A percentile compares a stretch with the other conserved stretches of the same genome.
Conservation (phyloP, 2,797 vertebrate genomes). For the Allobates femoralis region DNA sequence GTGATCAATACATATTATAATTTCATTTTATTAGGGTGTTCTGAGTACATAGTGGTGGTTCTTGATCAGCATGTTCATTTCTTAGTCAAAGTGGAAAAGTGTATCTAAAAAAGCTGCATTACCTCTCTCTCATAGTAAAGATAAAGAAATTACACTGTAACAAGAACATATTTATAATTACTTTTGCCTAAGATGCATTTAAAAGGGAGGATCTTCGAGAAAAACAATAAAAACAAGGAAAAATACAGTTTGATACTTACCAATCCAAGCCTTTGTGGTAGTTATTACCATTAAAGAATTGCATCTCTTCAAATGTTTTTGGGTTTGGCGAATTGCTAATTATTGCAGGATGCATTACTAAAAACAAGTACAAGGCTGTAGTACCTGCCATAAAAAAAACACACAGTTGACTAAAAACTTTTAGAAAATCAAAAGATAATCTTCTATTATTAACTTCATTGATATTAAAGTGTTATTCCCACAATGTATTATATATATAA, state of each 20-base stretch:
- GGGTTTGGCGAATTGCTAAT: slow-evolving; percentile 96
- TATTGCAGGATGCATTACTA: slow-evolving; percentile 97
- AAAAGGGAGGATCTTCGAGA: neutral
- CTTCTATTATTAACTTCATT: neutral
- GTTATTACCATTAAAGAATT: slow-evolving; percentile 99
- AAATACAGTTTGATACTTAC: slow-evolving; percentile 74
- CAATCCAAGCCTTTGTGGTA: slow-evolving; percentile 99
- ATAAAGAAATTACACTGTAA: no score
- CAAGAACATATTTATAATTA: neutral
- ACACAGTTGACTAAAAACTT: neutral
- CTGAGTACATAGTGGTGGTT: no score
- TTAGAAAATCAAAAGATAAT: neutral
- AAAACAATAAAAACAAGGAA: neutral
- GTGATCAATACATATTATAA: neutral
- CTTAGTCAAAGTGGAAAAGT: no score
- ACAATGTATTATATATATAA: no score
- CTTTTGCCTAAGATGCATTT: neutral
- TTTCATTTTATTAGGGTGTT: neutral
- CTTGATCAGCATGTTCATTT: no score
- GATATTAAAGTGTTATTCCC: no score
- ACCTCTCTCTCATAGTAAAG: no score
- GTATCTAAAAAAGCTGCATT: no score
- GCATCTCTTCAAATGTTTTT: slow-evolving; percentile 98
- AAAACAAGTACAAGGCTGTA: slow-evolving; percentile 96
- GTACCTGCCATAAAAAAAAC: slow-evolving; percentile 81